phyloP scores from a whole-genome alignment of 2,113 vertebrate genomes.

The Ursus arctos region DNA sequence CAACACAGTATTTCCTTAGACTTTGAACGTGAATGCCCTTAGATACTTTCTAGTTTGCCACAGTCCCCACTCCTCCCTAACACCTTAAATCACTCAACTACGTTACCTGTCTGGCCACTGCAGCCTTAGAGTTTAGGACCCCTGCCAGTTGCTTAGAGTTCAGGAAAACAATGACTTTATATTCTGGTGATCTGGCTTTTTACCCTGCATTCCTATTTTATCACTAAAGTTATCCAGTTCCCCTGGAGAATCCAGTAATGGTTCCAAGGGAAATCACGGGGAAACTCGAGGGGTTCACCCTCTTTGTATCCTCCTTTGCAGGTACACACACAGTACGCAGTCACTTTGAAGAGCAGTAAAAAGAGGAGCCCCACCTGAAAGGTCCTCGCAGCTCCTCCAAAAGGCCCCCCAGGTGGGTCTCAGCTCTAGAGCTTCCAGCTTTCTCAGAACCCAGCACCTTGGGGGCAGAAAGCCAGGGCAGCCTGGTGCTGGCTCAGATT shows the following conservation, averaged over 20 bases:
- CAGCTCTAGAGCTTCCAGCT: background rate
- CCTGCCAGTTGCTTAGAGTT: background rate
- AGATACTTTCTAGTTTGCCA: background rate
- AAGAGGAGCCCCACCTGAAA: background rate
- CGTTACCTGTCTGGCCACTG: background rate
- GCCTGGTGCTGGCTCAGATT: constrained; percentile 8
- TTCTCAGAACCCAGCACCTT: constrained; percentile 70
- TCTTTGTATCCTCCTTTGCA: background rate
- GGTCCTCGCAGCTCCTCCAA: background rate
- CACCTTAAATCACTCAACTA: background rate
- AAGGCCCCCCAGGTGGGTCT: constrained; percentile 47
- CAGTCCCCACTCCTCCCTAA: background rate
- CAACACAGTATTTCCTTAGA: background rate
- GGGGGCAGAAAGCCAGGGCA: constrained; percentile 54
- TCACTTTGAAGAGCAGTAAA: background rate
- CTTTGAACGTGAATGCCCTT: background rate
- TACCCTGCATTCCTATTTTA: background rate
- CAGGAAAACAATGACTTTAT: background rate
- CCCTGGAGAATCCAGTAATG: background rate
- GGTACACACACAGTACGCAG: background rate
- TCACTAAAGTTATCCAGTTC: background rate
- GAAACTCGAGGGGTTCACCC: background rate
- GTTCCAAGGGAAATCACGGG: background rate
- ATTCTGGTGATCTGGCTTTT: background rate
- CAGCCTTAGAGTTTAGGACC: background rate